Evolutionary conservation across 2,888 invertebrate genomes (phyloP), one percentile per base, ranked within the genome.

Genomic region (Scaptodrosophila latifasciaeformis): DNA sequence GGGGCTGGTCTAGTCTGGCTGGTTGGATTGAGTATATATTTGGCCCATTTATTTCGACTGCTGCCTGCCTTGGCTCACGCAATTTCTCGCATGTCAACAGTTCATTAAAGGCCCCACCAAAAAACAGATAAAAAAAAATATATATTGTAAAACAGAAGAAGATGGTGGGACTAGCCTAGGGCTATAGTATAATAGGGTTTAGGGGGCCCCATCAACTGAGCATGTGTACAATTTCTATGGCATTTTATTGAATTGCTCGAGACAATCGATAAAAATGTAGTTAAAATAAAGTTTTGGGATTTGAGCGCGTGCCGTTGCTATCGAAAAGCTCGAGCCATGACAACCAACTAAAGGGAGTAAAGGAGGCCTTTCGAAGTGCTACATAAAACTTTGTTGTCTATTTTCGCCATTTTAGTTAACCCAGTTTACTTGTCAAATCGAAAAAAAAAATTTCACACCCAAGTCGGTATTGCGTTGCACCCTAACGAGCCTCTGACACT

Each of bases 41-140:
- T n/a, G 49, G 31, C 43, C 18, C 44, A 40, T 29, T 46, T 9
- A 12, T 24, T 19, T 4, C 34, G 27, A 15, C 7, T 10, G 18
- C 39, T 24, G 12, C 15, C 31, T 40, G 7, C 9, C 17, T 65
- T 60, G 56, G 49, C 59, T 55, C 75, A 70, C 72, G 71, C 72
- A 63, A 67, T 70, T 70, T 56, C 67, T 72, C 59, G 75, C 72
- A 75, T 72, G 71, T 69, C 67, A 67, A 65, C 65, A 61, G 71
- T 74, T 71, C 71, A 72, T 72, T 72, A 74, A 61, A 53, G 49
- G 50, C 49, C 53, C 49, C 24, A 3, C 24, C 7, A 24, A 24
- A 24, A 40, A 51, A 67, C 60, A 55, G 30, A 51, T 34, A 42
- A 17, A 52, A 12, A 15, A 6, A 47, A 17, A 31, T 37, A 17